Base-by-base conservation (phyloP, 2,113 vertebrate species). In the Syngnathus typhle region DNA sequence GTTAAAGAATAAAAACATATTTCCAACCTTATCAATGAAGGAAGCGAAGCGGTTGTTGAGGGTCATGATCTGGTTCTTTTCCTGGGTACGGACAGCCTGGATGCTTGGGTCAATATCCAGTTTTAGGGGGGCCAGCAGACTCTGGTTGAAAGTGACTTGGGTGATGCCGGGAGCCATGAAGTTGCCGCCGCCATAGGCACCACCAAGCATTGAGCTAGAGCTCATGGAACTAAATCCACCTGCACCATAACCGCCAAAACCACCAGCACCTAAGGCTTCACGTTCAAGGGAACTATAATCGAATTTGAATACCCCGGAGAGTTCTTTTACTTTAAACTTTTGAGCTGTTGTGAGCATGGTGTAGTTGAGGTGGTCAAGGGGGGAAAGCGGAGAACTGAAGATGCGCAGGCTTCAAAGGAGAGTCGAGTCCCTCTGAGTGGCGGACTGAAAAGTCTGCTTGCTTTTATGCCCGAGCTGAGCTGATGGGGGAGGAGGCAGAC, bases 61-160 rank as follows among this genome's bases (percentile, higher is more conserved):
- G 11, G 82, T 85, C 91, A 96, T 98, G 89, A 98, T 98, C 84
- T 98, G 95, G 1, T 98, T 94, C 79, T 94, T 93, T 86, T 99
- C 96, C 23, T 97, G 93, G 49, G 89, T 91, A 44, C 94, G 92
- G 75, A 98, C 90, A 15, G 70, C 82, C 23, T 97, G 94, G 84
- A 98, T 94, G 72, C 23, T 84, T 1, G 93, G 93, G 75, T 98
- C 95, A 55, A 98, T 92, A 55, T 91, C 91, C 84, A 98, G 78
- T 38, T 92, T 93, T 77, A 98, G 82, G 0, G 95, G 96, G 15
- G 92, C 70, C 80, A 97, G 83, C 8, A 98, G 94, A 68, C 90
- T 95, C 83, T 92, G 85, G 88, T 96, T 96, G 79, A 94, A 58
- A 0, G 90, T 91, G 72, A 98, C 96, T 71, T 94, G 90, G 65